phyloP scores from a whole-genome alignment of 2,113 vertebrate genomes.

The Gadus chalcogrammus region DNA sequence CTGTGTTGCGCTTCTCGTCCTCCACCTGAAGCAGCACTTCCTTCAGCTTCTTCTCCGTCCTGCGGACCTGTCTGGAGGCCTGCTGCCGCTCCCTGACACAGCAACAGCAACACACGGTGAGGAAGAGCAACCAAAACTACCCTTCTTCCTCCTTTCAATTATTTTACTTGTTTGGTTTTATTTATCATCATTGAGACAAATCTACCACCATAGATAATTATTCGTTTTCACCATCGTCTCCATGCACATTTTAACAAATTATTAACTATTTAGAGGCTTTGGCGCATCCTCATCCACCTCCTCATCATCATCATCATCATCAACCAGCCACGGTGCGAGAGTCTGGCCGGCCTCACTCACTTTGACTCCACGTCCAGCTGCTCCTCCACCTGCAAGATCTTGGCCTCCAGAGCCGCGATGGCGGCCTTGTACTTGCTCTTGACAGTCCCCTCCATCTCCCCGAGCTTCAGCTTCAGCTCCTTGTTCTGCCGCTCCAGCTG shows the following conservation, averaged over 20 bases:
- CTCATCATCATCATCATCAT: neutral
- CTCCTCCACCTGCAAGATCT: slow-evolving; percentile 88
- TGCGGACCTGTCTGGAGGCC: slow-evolving; percentile 80
- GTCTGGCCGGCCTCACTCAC: slow-evolving; percentile 58
- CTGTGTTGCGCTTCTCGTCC: slow-evolving; percentile 86
- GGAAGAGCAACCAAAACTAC: neutral
- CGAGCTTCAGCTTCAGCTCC: slow-evolving; percentile 89
- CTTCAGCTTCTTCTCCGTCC: slow-evolving; percentile 92
- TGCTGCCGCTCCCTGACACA: slow-evolving; percentile 84
- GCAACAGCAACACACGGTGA: neutral
- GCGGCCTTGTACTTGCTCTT: slow-evolving; percentile 90
- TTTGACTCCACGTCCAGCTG: slow-evolving; percentile 89
- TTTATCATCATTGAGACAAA: too few relatives aligned
- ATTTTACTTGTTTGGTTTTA: too few relatives aligned
- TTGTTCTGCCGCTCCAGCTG: slow-evolving; percentile 95
- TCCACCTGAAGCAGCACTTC: slow-evolving; percentile 91
- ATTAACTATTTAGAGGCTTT: too few relatives aligned
- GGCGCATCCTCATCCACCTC: too few relatives aligned
- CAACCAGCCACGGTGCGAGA: neutral
- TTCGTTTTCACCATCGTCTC: too few relatives aligned
- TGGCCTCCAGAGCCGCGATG: slow-evolving; percentile 84
- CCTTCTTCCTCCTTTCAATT: too few relatives aligned
- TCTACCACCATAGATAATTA: too few relatives aligned
- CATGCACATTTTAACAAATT: too few relatives aligned
- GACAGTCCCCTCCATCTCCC: slow-evolving; percentile 85